A percentile compares a stretch with the other conserved stretches of the same genome.
Evolutionary conservation across 1,140 invertebrate species (phyloP).

Genomic region (Calycopis cecrops): DNA sequence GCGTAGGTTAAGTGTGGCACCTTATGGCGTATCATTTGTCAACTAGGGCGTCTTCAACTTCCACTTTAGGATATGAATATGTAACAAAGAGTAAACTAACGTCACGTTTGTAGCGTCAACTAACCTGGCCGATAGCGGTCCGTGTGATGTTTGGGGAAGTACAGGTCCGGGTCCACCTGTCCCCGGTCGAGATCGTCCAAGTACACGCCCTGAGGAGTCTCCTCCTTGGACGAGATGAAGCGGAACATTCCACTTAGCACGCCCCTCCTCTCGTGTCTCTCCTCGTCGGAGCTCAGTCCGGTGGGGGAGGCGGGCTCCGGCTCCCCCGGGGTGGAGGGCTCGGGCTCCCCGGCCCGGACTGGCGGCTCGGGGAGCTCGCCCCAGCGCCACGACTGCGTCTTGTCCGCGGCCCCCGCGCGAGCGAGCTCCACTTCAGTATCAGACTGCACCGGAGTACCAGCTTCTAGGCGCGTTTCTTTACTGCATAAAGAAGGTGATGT

Average conservation of each 20-base stretch:
- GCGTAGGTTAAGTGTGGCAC: too few relatives aligned
- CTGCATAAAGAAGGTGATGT: slow-evolving; percentile 27
- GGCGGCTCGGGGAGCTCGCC: slow-evolving; percentile 90
- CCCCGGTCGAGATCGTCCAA: slow-evolving; percentile 93
- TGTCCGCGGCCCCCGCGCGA: slow-evolving; percentile 77
- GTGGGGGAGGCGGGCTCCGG: slow-evolving; percentile 45
- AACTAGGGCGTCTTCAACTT: too few relatives aligned
- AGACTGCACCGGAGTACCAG: slow-evolving; percentile 91
- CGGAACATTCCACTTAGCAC: slow-evolving; percentile 94
- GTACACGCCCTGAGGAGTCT: slow-evolving; percentile 88
- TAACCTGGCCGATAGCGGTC: slow-evolving; percentile 54
- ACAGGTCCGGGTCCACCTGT: slow-evolving; percentile 92
- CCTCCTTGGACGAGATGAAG: slow-evolving; percentile 89
- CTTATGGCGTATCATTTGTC: too few relatives aligned
- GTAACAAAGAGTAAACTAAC: too few relatives aligned
- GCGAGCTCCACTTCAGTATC: slow-evolving; percentile 95
- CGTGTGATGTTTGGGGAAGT: slow-evolving; percentile 82
- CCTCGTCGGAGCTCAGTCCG: slow-evolving; percentile 65
- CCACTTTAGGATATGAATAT: too few relatives aligned
- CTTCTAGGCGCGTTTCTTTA: slow-evolving; percentile 76
- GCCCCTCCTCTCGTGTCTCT: slow-evolving; percentile 45
- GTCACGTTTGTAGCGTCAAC: too few relatives aligned
- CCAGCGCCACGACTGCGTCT: slow-evolving; percentile 94
- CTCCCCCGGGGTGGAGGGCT: slow-evolving; percentile 19
- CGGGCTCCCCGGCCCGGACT: slow-evolving; percentile 36